A percentile compares a stretch with the other conserved stretches of the same genome.
These are phyloP conservation scores for Neoaliturus tenellus DNA, from an alignment of 2,888 invertebrate genomes.

Conservation along the genomic window DNA sequence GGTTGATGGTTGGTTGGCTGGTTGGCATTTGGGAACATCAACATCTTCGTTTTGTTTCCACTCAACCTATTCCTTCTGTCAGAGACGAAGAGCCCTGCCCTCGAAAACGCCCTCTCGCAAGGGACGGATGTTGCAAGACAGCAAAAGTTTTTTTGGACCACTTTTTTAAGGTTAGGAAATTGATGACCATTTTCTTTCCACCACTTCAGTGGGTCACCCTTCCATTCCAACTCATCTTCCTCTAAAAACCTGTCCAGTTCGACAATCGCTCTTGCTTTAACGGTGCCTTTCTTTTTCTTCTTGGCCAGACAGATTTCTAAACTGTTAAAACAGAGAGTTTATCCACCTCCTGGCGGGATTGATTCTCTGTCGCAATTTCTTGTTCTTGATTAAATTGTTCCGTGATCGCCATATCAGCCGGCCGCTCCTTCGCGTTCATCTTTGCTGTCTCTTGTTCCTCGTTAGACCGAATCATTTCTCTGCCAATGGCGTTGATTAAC, in stretches of 20 bases:
- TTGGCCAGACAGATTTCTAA: conserved; percentile 55
- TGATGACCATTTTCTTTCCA: conserved; percentile 20
- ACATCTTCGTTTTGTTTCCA: neutral
- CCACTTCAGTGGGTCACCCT: neutral
- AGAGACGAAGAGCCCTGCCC: neutral
- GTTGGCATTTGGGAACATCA: conserved; percentile 29
- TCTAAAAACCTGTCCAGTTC: conserved; percentile 38
- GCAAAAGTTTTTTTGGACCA: conserved; percentile 26
- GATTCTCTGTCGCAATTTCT: conserved; percentile 23
- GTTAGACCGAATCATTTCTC: conserved; percentile 21
- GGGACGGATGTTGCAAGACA: neutral
- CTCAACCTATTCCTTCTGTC: conserved; percentile 10
- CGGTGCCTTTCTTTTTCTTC: conserved; percentile 1
- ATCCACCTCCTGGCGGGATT: conserved; percentile 30
- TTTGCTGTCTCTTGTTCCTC: conserved; percentile 42
- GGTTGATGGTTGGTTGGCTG: conserved; percentile 15
- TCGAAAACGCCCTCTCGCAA: conserved; percentile 20
- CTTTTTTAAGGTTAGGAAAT: conserved; percentile 41
- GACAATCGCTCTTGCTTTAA: conserved; percentile 21
- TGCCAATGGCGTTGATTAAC: conserved; percentile 34
- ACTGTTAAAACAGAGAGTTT: conserved; percentile 57
- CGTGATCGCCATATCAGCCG: conserved; percentile 37
- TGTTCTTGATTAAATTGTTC: conserved; percentile 26
- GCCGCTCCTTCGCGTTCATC: conserved; percentile 30
- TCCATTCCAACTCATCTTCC: conserved; percentile 17